Evolutionary conservation across 2,113 vertebrate species (phyloP).

Genomic region (Leptobrachium ailaonicum): DNA sequence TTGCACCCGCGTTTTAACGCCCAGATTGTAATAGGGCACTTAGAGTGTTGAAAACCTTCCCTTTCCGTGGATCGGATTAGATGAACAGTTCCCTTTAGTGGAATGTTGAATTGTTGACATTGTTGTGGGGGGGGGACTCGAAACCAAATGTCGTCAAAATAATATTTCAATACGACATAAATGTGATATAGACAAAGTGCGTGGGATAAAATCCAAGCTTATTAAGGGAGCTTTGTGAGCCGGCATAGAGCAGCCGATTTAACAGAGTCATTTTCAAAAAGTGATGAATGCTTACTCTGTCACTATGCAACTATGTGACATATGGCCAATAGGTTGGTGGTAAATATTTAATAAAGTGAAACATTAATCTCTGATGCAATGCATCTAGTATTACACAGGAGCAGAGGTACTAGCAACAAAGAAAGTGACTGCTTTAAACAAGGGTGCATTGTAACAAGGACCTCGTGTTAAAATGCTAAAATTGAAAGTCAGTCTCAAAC

Average conservation of each 20-base stretch:
- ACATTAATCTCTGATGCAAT: constrained; percentile 65
- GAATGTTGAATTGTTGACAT: background rate
- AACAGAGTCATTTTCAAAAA: constrained; percentile 71
- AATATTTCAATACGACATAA: constrained; percentile 50
- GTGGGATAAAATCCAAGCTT: constrained; percentile 55
- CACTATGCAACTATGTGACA: constrained; percentile 69
- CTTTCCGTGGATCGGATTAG: background rate
- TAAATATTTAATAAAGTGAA: constrained; percentile 86
- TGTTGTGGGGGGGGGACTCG: background rate
- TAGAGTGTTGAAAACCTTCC: too few relatives aligned
- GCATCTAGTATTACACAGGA: constrained; percentile 65
- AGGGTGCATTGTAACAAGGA: constrained; percentile 61
- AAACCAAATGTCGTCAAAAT: constrained; percentile 50
- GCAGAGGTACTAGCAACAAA: constrained; percentile 60
- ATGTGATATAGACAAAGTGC: constrained; percentile 56
- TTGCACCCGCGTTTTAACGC: too few relatives aligned
- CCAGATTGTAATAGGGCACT: too few relatives aligned
- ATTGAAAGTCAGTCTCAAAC: constrained; percentile 65
- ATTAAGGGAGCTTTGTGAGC: constrained; percentile 63
- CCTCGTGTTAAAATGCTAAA: constrained; percentile 58
- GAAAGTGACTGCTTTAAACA: constrained; percentile 53
- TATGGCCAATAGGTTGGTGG: constrained; percentile 73
- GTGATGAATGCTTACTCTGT: constrained; percentile 71
- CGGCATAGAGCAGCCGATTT: constrained; percentile 56
- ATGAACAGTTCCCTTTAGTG: background rate